Evolutionary conservation across 2,888 invertebrate genomes (phyloP), one percentile per base, ranked within the genome.

Genomic region (Trachelus iudaicus): DNA sequence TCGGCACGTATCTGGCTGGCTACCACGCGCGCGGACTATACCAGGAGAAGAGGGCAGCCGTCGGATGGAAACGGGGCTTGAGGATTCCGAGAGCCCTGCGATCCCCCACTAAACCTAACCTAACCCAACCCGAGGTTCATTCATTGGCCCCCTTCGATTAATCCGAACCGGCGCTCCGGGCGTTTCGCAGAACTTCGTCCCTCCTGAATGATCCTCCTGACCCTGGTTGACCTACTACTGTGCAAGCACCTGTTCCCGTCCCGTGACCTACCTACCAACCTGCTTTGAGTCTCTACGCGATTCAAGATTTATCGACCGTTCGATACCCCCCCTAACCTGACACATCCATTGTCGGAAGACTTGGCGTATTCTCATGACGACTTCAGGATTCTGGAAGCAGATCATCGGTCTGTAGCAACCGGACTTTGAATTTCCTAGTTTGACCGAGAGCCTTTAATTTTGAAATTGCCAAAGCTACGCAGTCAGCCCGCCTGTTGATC

Each of bases 101-200:
- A 56, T 56, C 56, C 56, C 56, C 56, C 23, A 56, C 23, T 71
- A 12, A 69, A 71, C 31, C 71, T 33, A 56, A 23, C 69, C 30
- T 11, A 69, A 13, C 69, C 23, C 30, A 31, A 71, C 71, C 56
- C 31, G 69, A n/a, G 13, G 37, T 68, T 56, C 75, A 30, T 75
- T 40, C 37, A 75, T 75, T 73, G 68, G 71, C 71, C 33, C 71
- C 31, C 15, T 34, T 71, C 71, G 13, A 71, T 71, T 31, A 33
- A 71, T 31, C 71, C 68, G 73, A 71, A 76, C 73, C 73, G 69
- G 74, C 69, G 33, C 56, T 12, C 37, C 73, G 31, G 31, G 34
- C 33, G 33, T 37, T 86, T 85, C 86, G 76, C 78, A 76, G 86
- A 86, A 87, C 83, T 83, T 82, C 82, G 76, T 80, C 81, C 80